Evolutionary conservation across 2,888 invertebrate species (phyloP).

Genomic region (Microctonus hyperodae): DNA sequence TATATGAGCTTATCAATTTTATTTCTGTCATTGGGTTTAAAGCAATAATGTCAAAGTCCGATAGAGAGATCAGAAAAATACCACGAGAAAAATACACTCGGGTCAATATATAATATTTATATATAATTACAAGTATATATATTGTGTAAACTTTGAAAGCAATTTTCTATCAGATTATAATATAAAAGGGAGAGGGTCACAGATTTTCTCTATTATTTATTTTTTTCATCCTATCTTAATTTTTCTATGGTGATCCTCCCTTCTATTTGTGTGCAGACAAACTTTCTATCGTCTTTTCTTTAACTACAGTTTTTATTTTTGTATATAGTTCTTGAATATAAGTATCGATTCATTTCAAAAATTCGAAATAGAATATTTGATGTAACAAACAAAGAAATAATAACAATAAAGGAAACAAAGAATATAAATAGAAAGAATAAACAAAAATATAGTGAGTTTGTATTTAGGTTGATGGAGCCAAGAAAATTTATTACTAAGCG

Average conservation of each 20-base stretch:
- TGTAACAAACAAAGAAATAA: not conserved
- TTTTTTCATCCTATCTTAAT: not conserved
- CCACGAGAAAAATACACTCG: not conserved
- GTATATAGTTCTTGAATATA: not conserved
- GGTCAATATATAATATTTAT: not conserved
- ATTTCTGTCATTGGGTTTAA: not conserved
- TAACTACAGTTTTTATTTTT: not conserved
- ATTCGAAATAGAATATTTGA: not conserved
- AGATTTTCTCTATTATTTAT: conserved; percentile 1
- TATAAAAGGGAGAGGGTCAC: conserved; percentile 2
- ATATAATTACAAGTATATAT: not conserved
- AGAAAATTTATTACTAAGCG: not conserved
- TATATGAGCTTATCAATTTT: conserved; percentile 11
- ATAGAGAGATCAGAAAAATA: conserved; percentile 7
- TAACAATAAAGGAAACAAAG: not conserved
- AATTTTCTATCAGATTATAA: too few relatives aligned
- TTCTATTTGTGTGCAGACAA: not conserved
- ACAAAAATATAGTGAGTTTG: not conserved
- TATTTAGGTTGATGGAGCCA: not conserved
- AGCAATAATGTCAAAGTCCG: conserved; percentile 8
- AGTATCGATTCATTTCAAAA: not conserved
- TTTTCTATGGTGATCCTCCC: too few relatives aligned
- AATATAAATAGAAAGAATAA: not conserved
- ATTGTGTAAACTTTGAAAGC: not conserved
- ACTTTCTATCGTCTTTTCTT: not conserved